Percentiles rank a stretch among this genome's conserved stretches.
Evolutionary conservation across 1,140 invertebrate genomes (phyloP).

Genomic region (Cydia splendana): DNA sequence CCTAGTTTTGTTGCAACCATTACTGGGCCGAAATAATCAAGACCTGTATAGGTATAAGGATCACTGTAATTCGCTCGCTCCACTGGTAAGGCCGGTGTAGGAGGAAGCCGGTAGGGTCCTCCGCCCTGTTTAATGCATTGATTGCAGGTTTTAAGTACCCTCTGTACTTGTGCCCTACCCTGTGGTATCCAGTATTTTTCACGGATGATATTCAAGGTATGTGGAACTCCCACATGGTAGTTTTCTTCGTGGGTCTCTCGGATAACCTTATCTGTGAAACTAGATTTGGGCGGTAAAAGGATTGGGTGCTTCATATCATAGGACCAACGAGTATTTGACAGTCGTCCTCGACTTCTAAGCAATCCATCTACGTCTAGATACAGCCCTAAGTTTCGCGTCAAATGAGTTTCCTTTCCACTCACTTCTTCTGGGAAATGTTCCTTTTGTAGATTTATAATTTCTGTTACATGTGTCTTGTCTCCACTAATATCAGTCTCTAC

Average conservation of each 20-base stretch:
- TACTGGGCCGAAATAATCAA: slow-evolving; percentile 32
- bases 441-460: neutral
- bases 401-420: slow-evolving; percentile 16
- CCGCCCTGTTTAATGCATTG: slow-evolving; percentile 29
- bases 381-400: neutral
- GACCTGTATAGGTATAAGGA: slow-evolving; percentile 16
- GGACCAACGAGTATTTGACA: neutral
- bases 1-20: neutral
- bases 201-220: slow-evolving; percentile 19
- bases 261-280: slow-evolving; percentile 25
- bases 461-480: neutral
- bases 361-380: slow-evolving; percentile 11
- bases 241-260: neutral
- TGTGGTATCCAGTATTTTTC: slow-evolving; percentile 32
- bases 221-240: slow-evolving; percentile 33
- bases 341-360: neutral
- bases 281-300: neutral
- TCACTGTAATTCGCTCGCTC: slow-evolving; percentile 21
- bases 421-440: slow-evolving; percentile 2
- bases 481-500: neutral
- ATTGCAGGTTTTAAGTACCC: slow-evolving; percentile 24
- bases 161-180: slow-evolving; percentile 23
- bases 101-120: slow-evolving; percentile 22
- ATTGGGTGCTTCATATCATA: slow-evolving; percentile 22
- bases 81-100: slow-evolving; percentile 14